Evolutionary conservation across 2,113 vertebrate species (phyloP).

Genomic region (Bothrops jararaca): DNA sequence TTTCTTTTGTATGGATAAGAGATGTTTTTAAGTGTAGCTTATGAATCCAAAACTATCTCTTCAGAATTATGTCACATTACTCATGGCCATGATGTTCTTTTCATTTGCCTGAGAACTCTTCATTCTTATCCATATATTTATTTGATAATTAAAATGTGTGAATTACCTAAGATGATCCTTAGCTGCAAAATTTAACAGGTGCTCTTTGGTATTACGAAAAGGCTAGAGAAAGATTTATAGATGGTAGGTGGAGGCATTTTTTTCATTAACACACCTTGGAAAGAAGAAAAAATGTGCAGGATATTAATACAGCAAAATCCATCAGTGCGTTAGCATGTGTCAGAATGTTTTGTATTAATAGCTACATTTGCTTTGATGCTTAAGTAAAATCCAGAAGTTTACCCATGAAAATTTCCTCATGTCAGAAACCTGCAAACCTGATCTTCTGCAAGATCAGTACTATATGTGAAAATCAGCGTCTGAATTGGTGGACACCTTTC

Average conservation of each 20-base stretch:
- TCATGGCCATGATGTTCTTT: constrained; percentile 43
- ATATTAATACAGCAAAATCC: constrained; percentile 59
- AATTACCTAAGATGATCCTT: constrained; percentile 51
- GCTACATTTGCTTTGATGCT: neutral
- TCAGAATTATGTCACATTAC: constrained; percentile 43
- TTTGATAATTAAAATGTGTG: constrained; percentile 65
- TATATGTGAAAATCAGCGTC: neutral
- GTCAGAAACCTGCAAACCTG: neutral
- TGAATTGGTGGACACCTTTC: neutral
- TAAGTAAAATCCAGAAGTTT: constrained; percentile 40
- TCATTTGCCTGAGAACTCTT: constrained; percentile 51
- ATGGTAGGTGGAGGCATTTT: constrained; percentile 14
- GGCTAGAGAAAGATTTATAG: neutral
- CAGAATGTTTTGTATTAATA: constrained; percentile 7
- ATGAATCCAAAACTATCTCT: constrained; percentile 51
- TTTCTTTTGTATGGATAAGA: constrained; percentile 18
- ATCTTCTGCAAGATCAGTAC: neutral
- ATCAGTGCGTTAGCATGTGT: constrained; percentile 48
- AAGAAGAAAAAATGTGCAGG: constrained; percentile 42
- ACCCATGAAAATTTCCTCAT: neutral
- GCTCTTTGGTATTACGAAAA: constrained; percentile 36
- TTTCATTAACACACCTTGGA: constrained; percentile 52
- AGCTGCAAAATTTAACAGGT: constrained; percentile 38
- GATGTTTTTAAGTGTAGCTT: constrained; percentile 36
- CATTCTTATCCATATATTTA: constrained; percentile 56